These are phyloP conservation scores for Caracal caracal DNA, from an alignment of 2,113 vertebrate species.

Conservation along the genomic window DNA sequence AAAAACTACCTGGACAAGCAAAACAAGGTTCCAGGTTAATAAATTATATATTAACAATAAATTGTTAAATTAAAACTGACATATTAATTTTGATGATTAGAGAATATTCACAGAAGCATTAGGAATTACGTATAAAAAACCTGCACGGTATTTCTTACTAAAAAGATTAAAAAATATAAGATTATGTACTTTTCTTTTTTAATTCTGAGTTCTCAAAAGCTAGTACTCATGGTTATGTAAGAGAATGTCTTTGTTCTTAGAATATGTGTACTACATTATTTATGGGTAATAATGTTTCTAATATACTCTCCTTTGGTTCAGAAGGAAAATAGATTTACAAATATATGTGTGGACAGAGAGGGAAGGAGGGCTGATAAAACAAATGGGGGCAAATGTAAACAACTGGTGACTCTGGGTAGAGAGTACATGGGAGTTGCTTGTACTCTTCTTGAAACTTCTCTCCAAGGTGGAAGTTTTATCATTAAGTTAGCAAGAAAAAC, in stretches of 20 bases:
- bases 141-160: slow-evolving; percentile 47
- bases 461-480: slow-evolving; percentile 19
- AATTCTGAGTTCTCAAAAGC: slow-evolving; percentile 18
- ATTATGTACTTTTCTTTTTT: not conserved
- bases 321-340: slow-evolving; percentile 29
- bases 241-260: not conserved
- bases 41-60: slow-evolving; percentile 76
- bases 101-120: slow-evolving; percentile 67
- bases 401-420: not conserved
- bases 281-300: not conserved
- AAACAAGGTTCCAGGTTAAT: slow-evolving; percentile 74
- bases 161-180: not conserved
- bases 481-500: not conserved
- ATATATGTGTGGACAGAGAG: not conserved
- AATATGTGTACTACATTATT: not conserved
- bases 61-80: slow-evolving; percentile 72
- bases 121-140: slow-evolving; percentile 1
- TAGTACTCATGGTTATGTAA: not conserved
- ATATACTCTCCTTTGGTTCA: not conserved
- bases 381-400: not conserved
- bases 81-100: slow-evolving; percentile 59
- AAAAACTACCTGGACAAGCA: slow-evolving; percentile 76
- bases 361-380: not conserved
- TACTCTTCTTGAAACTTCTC: not conserved
- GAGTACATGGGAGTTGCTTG: not conserved